Evolutionary conservation across 2,113 vertebrate species (phyloP).

Genomic region (Rhinoptilus africanus): DNA sequence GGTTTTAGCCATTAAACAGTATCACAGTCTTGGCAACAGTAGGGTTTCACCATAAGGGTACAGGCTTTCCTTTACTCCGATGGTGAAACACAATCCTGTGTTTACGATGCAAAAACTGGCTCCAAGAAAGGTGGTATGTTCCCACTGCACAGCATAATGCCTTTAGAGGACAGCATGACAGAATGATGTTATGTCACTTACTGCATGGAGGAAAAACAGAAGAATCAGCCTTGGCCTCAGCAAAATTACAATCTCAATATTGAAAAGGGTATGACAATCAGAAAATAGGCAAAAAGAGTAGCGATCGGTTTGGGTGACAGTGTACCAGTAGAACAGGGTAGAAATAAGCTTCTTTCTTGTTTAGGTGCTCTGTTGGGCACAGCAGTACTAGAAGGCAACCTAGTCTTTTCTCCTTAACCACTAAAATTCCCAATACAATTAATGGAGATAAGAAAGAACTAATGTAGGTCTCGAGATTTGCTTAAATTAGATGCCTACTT

Average conservation of each 20-base stretch:
- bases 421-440: background rate
- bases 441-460: background rate
- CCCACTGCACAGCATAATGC: background rate
- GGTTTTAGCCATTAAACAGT: background rate
- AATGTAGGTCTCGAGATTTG: background rate
- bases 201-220: background rate
- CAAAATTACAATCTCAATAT: background rate
- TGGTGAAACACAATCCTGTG: background rate
- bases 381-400: background rate
- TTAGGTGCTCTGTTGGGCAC: background rate
- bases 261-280: background rate
- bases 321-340: background rate
- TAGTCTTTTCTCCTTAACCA: background rate
- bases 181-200: background rate
- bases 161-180: background rate
- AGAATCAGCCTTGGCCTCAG: background rate
- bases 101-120: background rate
- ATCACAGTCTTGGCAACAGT: background rate
- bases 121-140: background rate
- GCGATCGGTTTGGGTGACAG: background rate
- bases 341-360: background rate
- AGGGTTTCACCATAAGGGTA: background rate
- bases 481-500: background rate
- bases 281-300: background rate
- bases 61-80: background rate